Base-by-base conservation (phyloP, 2,797 vertebrate genomes). In the Coregonus sp. region DNA sequence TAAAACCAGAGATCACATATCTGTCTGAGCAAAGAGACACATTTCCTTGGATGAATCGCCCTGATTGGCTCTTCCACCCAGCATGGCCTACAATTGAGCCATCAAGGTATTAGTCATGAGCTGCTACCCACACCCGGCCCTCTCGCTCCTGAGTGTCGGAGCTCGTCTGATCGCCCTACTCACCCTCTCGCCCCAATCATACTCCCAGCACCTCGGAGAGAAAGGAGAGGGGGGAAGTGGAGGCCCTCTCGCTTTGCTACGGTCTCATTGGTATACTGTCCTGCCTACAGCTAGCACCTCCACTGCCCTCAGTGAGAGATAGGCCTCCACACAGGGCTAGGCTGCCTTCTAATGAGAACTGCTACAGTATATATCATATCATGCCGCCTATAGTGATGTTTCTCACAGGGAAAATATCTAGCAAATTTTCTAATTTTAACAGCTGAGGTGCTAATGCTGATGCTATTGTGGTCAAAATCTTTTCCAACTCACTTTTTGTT, bases 31-130 rank as follows among this genome's bases (percentile, higher is more conserved):
- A 51, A 15, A 33, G 15, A 52, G 1, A 54, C 6, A 31, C 16
- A 65, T 67, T 11, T 65, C 7, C 52, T 84, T 77, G 76, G 82
- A 76, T 14, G 7, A 80, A 75, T 63, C 75, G 20, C 80, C 78
- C 83, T 67, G 78, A 79, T 79, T 56, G 76, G 56, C 73, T 71
- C 6, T 11, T 77, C 81, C 73, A 75, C 86, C 86, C 73, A 80
- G 82, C 15, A 11, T 40, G 5, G 20, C 54, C 80, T 37, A 73
- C 40, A 73, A 89, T 89, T 85, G 87, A 91, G 83, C 80, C 83
- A 79, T 90, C 88, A 85, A 75, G 75, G 74, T 79, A 56, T 59
- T 37, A 69, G 69, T 51, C 18, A 12, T 37, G 47, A 29, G 14
- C 70, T 16, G 69, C 54, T 82, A 80, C 78, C 85, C 84, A 82